A percentile compares a stretch with the other conserved stretches of the same genome.
These are phyloP conservation scores for Cavia porcellus DNA, from an alignment of 2,113 vertebrate species.

Conservation along the genomic window DNA sequence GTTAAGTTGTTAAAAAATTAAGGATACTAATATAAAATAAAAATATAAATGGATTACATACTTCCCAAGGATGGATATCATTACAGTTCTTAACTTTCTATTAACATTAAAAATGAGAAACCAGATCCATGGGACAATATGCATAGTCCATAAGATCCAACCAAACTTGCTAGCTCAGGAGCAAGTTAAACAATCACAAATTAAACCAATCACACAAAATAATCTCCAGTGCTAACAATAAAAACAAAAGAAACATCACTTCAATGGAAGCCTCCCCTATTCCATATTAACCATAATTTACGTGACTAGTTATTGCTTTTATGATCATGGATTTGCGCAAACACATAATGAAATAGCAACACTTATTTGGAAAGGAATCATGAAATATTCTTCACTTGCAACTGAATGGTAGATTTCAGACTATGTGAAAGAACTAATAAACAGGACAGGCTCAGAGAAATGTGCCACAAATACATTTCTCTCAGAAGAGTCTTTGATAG, in stretches of 20 bases:
- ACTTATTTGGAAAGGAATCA: not conserved
- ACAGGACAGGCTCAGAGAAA: conserved; percentile 21
- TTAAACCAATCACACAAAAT: not conserved
- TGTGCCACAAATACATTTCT: conserved; percentile 6
- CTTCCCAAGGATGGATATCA: not conserved
- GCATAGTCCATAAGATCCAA: not conserved
- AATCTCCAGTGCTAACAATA: not conserved
- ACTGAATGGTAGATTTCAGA: conserved; percentile 45
- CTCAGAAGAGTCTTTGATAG: conserved; percentile 52
- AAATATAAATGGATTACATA: not conserved
- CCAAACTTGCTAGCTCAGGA: not conserved
- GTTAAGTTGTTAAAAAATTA: not conserved
- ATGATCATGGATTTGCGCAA: not conserved
- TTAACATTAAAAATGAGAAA: not conserved
- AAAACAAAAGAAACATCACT: not conserved
- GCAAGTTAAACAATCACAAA: not conserved
- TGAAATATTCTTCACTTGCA: not conserved
- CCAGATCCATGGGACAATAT: not conserved
- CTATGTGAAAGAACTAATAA: conserved; percentile 43
- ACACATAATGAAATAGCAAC: not conserved
- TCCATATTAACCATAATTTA: not conserved
- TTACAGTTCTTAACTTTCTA: not conserved
- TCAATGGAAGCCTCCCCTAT: not conserved
- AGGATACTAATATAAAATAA: not conserved
- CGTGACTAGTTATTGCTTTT: not conserved